phyloP scores from a whole-genome alignment of 2,113 vertebrate genomes.

The Apus apus region DNA sequence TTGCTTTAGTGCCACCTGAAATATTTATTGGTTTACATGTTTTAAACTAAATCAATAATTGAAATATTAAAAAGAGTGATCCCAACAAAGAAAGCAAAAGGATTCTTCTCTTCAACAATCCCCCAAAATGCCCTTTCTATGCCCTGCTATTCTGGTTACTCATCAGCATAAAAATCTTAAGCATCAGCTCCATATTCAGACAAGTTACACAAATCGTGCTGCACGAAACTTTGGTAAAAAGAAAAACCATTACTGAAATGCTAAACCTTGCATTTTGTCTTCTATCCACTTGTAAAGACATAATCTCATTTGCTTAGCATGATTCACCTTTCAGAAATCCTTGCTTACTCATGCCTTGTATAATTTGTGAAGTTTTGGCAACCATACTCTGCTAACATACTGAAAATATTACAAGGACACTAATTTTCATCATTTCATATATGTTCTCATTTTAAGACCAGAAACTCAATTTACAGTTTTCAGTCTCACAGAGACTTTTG shows the following conservation, averaged over 20 bases:
- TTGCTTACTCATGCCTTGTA: neutral
- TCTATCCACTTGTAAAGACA: neutral
- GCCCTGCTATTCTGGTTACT: neutral
- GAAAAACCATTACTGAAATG: neutral
- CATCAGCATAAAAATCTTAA: neutral
- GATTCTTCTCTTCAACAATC: neutral
- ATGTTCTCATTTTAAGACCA: neutral
- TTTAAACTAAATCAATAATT: conserved; percentile 38
- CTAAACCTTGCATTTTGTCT: neutral
- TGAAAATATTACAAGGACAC: neutral
- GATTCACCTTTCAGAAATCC: conserved; percentile 7
- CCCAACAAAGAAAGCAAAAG: neutral
- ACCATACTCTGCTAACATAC: neutral
- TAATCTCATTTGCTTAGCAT: neutral
- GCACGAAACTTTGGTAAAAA: neutral
- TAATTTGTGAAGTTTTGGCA: neutral
- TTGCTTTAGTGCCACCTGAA: conserved; percentile 2
- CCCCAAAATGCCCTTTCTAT: neutral
- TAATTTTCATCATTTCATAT: neutral
- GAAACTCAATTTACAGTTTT: neutral
- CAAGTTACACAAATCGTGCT: neutral
- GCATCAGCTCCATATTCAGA: neutral
- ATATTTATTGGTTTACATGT: conserved; percentile 13
- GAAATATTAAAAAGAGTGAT: neutral
- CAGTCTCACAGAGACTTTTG: neutral